Evolutionary conservation across 1,140 invertebrate genomes (phyloP), one percentile per base, ranked within the genome.

Genomic region (Polypedilum vanderplanki): DNA sequence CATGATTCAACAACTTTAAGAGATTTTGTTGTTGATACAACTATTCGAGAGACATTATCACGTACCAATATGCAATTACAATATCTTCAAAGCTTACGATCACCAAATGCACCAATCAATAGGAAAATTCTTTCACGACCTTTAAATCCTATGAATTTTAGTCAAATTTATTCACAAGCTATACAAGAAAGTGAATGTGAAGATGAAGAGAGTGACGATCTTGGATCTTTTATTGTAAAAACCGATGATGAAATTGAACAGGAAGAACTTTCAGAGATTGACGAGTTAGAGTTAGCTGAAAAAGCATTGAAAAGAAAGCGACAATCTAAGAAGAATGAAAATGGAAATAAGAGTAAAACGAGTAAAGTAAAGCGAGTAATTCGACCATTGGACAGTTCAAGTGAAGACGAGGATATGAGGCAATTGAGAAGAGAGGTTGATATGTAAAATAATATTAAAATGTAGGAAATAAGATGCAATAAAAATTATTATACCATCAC

Each of bases 91-190:
- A 70, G 65, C 10, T 18, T 70, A 1, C 65, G 10, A 20, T 20
- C 17, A 8, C 65, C 65, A 10, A 20, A n/a, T 7, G 65, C 10
- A 20, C 3, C 17, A 2, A 18, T 2, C 0, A 70, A 70, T 70
- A 7, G 65, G 0, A n/a, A 18, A 20, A 18, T 70, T 70, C 8
- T 20, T 5, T 8, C 18, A 9, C 15, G 17, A 1, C 65, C n/a
- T 10, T 20, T 70, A 12, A 4, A 70, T 18, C 17, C 65, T 22
- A 17, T 18, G 8, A 70, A 70, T 70, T 20, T 70, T 10, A 70
- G 65, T 70, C n/a, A 70, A 9, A 70, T 70, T 20, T 70, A 70
- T 70, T 70, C 65, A 20, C 65, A 70, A 70, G 8, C 18, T 7
- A n/a, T 18, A 1, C 3, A 18, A 18, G 65, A 70, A 20, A 18